Base-by-base conservation (phyloP, 2,113 vertebrate genomes). In the Calyptomena viridis region DNA sequence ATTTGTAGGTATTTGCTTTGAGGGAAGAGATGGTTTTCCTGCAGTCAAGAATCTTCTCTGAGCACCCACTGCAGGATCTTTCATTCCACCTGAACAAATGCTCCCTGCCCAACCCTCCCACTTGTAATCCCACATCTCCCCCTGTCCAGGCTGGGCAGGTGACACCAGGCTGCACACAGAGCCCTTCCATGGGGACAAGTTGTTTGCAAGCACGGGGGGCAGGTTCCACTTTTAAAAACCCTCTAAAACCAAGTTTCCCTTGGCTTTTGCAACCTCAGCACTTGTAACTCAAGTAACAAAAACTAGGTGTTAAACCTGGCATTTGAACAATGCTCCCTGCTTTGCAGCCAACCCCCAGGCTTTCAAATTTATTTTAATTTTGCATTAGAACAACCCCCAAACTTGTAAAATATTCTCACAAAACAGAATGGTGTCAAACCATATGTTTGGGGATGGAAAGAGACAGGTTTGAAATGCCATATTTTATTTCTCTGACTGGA, bases 221-320 rank as follows among this genome's bases (percentile, higher is more conserved):
- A 44, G 31, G 16, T 28, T 79, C 39, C 44, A 11, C 27, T 40
- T 66, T 75, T 27, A 14, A 60, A 80, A 87, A 67, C 18, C 52
- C 37, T 40, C 56, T 60, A 49, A 69, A 89, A 89, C 33, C 20
- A 7, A 49, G 24, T 39, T 67, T 82, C 42, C 75, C 55, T 33
- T 17, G 8, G 14, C 44, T 89, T 86, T 75, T 86, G 89, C 89
- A 95, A 19, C 60, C 77, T 92, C 66, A 86, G 92, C 89, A 89
- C 81, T 85, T 83, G 89, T 66, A 71, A 63, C 39, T 35, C 21
- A 16, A 81, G 64, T 68, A 91, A 93, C 94, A 95, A 95, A 95
- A 93, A 31, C 49, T 92, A 92, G 89, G 92, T 80, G 87, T 84
- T 60, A 92, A 67, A 76, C 56, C 60, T 95, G 86, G 86, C 92